These are phyloP conservation scores for Alviniconcha marisindica DNA, from an alignment of 1,140 invertebrate genomes.

Conservation along the genomic window DNA sequence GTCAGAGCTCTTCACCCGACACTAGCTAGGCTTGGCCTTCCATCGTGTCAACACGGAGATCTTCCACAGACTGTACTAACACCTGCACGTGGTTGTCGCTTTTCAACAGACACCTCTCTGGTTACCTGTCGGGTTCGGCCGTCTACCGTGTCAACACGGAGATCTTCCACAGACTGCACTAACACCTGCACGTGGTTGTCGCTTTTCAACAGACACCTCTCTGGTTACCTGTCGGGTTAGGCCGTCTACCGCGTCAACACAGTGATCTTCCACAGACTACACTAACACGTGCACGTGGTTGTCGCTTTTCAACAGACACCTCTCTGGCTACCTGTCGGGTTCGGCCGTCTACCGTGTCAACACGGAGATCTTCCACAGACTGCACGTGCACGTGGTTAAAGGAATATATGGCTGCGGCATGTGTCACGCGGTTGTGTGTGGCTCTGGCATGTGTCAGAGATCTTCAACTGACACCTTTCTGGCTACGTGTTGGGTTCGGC, in stretches of 20 bases:
- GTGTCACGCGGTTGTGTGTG: too few species aligned
- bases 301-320: slow-evolving; percentile 48
- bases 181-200: too few species aligned
- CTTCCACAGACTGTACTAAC: slow-evolving; percentile 38
- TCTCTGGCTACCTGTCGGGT: slow-evolving; percentile 47
- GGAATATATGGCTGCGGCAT: too few species aligned
- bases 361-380: slow-evolving; percentile 44
- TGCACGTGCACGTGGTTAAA: not conserved
- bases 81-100: too few species aligned
- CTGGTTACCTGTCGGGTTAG: slow-evolving; percentile 45
- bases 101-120: slow-evolving; percentile 48
- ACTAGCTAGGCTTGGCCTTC: slow-evolving; percentile 39
- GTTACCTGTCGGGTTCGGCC: slow-evolving; percentile 46
- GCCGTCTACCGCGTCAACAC: slow-evolving; percentile 36
- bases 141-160: slow-evolving; percentile 36
- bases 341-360: slow-evolving; percentile 46
- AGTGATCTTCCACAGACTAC: not conserved
- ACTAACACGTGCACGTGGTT: too few species aligned
- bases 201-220: slow-evolving; percentile 48
- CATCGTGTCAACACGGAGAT: slow-evolving; percentile 40
- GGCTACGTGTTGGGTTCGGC: slow-evolving; percentile 46
- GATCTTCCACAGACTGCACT: not conserved
- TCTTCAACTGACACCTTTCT: slow-evolving; percentile 43
- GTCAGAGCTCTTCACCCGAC: slow-evolving; percentile 44
- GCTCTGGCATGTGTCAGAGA: too few species aligned